phyloP scores from a whole-genome alignment of 64 coral and sea anemone genomes.

The Dendronephthya gigantea region DNA sequence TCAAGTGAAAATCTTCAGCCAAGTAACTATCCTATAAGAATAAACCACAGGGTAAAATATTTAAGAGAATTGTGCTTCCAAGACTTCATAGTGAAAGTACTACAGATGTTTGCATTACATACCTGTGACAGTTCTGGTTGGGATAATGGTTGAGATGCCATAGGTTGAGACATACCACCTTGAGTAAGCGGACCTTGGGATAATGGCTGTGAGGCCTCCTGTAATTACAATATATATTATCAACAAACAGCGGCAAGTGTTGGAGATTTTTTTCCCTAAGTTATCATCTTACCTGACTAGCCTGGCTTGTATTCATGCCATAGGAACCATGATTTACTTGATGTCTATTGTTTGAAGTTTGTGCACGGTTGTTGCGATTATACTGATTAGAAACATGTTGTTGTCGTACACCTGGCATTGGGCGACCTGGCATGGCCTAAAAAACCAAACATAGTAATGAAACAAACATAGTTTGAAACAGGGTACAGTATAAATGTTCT shows the following conservation, averaged over 20 bases:
- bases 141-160: slow-evolving; percentile 92
- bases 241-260: not conserved
- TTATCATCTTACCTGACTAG: slow-evolving; percentile 60
- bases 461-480: not conserved
- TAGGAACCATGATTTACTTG: slow-evolving; percentile 46
- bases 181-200: slow-evolving; percentile 95
- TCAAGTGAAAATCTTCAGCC: slow-evolving; percentile 98
- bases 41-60: not conserved
- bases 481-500: not conserved
- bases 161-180: slow-evolving; percentile 94
- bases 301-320: slow-evolving; percentile 80
- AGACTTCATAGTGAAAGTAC: not conserved
- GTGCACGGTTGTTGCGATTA: slow-evolving; percentile 39
- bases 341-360: slow-evolving; percentile 49
- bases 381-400: slow-evolving; percentile 6
- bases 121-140: slow-evolving; percentile 97
- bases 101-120: not conserved
- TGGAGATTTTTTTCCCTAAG: not conserved
- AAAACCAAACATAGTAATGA: too few relatives aligned
- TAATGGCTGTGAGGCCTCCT: slow-evolving; percentile 95
- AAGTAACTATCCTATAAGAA: slow-evolving; percentile 77
- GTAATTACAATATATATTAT: not conserved
- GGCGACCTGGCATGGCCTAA: not conserved
- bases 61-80: not conserved
- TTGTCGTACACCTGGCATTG: not conserved